phyloP scores from a whole-genome alignment of 2,113 vertebrate species.

The Delphinapterus leucas region DNA sequence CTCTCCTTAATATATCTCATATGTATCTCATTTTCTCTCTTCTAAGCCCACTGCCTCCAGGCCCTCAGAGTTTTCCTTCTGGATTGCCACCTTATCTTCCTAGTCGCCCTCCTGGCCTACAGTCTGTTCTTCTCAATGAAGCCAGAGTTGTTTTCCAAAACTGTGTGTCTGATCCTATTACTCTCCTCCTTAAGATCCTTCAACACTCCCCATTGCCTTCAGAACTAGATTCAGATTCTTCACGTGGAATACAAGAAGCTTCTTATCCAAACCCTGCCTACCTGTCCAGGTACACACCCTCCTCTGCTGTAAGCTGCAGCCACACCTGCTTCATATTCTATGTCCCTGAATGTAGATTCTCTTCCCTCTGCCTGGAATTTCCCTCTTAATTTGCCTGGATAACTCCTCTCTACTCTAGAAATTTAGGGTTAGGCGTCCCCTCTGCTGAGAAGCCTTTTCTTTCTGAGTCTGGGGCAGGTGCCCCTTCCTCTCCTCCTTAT shows the following conservation, averaged over 20 bases:
- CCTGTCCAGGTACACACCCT: not conserved
- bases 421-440: not conserved
- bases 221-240: not conserved
- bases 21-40: not conserved
- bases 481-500: not conserved
- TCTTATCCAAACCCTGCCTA: not conserved
- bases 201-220: not conserved
- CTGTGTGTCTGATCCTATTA: not conserved
- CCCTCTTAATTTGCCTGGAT: not conserved
- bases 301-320: not conserved
- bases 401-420: not conserved
- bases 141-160: not conserved
- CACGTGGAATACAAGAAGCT: too few species aligned
- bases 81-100: not conserved
- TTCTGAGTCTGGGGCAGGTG: not conserved
- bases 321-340: not conserved
- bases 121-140: not conserved
- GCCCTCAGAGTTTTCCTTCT: not conserved
- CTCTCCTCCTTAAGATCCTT: not conserved
- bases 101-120: not conserved
- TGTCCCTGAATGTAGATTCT: not conserved
- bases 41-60: not conserved
- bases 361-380: not conserved
- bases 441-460: not conserved
- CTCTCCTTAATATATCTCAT: not conserved